Evolutionary conservation across 2,888 invertebrate species (phyloP).

Genomic region (Leptopilina syphax): DNA sequence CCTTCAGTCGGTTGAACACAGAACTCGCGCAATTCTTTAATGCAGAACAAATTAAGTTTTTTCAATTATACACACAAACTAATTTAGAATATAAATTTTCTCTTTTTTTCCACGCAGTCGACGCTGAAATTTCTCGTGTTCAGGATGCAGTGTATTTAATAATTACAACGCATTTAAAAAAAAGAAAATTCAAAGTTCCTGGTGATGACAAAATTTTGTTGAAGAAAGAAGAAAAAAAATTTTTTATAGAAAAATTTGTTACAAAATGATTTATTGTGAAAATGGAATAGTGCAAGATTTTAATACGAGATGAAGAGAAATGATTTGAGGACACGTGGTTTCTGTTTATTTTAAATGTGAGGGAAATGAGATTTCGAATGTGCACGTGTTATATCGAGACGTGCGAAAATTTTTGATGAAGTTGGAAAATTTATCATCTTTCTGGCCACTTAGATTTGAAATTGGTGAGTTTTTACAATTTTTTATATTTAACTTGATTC

Average conservation of each 20-base stretch:
- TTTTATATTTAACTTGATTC: not conserved
- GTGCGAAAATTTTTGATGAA: not conserved
- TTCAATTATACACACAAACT: not conserved
- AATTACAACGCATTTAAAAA: not conserved
- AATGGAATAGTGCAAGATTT: not conserved
- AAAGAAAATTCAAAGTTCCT: not conserved
- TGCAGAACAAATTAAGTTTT: constrained; percentile 42
- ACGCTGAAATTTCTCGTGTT: not conserved
- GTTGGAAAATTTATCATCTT: not conserved
- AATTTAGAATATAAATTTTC: constrained; percentile 1
- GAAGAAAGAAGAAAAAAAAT: too few species aligned
- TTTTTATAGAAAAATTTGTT: not conserved
- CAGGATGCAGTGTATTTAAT: not conserved
- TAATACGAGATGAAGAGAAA: not conserved
- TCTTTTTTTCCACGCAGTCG: not conserved
- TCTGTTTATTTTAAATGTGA: constrained; percentile 22
- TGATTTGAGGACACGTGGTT: constrained; percentile 19
- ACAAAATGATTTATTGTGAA: constrained; percentile 14
- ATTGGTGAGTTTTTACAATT: not conserved
- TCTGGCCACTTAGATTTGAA: not conserved
- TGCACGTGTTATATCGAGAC: not conserved
- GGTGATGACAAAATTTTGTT: too few species aligned
- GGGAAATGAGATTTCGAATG: not conserved
- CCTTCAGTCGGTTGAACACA: constrained; percentile 67
- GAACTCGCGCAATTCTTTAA: constrained; percentile 55